Evolutionary conservation across 1,140 invertebrate genomes (phyloP).

Genomic region (Drosophila pandora): DNA sequence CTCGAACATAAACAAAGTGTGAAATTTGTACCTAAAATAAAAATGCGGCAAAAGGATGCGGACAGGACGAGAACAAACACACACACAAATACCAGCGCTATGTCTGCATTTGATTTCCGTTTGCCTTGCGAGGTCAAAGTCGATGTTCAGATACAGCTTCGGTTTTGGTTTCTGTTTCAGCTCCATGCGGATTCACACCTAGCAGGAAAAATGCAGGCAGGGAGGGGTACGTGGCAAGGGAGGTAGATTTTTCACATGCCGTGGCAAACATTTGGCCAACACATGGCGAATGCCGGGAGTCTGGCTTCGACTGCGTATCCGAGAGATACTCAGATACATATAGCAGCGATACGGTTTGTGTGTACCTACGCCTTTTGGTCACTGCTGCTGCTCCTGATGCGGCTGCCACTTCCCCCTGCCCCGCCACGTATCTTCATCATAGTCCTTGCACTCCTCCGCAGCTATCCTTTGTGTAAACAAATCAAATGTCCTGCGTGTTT

Average conservation of each 20-base stretch:
- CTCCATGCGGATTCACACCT: constrained; percentile 60
- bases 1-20: constrained; percentile 70
- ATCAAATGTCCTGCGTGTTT: constrained; percentile 71
- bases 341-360: constrained; percentile 18
- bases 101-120: constrained; percentile 79
- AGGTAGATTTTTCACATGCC: constrained; percentile 77
- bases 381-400: constrained; percentile 50
- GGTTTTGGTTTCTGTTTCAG: constrained; percentile 27
- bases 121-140: constrained; percentile 43
- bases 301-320: constrained; percentile 51
- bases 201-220: constrained; percentile 9
- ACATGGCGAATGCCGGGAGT: constrained; percentile 55
- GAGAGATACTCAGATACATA: constrained; percentile 48
- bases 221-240: not conserved
- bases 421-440: not conserved
- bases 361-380: constrained; percentile 77
- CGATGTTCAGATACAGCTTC: constrained; percentile 33
- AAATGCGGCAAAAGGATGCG: constrained; percentile 63
- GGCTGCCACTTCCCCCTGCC: not conserved
- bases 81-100: constrained; percentile 9
- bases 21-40: constrained; percentile 80
- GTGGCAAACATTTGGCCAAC: constrained; percentile 80
- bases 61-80: constrained; percentile 27
- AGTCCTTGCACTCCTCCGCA: constrained; percentile 10
- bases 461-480: constrained; percentile 69